Conservation (phyloP, 2,888 invertebrate species). For the Tetranychus piercei region DNA sequence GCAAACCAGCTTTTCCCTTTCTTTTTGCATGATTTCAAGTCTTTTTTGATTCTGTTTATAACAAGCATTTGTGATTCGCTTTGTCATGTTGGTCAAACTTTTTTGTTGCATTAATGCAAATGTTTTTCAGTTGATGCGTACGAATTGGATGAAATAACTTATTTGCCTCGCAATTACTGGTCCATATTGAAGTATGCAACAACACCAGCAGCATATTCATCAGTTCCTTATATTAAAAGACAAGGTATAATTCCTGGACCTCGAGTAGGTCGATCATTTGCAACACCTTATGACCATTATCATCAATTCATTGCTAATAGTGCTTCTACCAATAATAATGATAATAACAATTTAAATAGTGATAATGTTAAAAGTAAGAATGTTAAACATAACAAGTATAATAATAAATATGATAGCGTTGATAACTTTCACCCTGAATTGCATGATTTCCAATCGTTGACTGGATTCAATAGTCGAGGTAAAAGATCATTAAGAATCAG, state of each 20-base stretch:
- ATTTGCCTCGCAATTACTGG: neutral
- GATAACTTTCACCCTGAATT: neutral
- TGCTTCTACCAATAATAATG: neutral
- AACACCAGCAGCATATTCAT: neutral
- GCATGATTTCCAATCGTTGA: neutral
- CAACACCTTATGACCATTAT: neutral
- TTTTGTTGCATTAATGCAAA: neutral
- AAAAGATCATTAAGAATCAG: neutral
- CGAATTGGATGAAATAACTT: neutral
- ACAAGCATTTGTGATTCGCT: no score
- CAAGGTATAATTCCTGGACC: constrained; percentile 15
- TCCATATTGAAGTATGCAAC: neutral
- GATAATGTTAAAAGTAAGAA: neutral
- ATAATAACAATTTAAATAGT: neutral
- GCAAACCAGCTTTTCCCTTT: no score
- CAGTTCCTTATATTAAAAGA: neutral
- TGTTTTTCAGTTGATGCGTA: neutral
- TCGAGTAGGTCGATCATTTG: constrained; percentile 13
- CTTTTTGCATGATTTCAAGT: no score
- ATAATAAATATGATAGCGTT: neutral
- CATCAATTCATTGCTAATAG: neutral
- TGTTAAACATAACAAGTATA: neutral
- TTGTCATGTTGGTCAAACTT: no score
- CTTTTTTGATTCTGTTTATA: no score
- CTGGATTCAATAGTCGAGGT: neutral